Evolutionary conservation across 2,797 vertebrate genomes (phyloP), one percentile per base, ranked within the genome.

Genomic region (Sebastes flavidus): DNA sequence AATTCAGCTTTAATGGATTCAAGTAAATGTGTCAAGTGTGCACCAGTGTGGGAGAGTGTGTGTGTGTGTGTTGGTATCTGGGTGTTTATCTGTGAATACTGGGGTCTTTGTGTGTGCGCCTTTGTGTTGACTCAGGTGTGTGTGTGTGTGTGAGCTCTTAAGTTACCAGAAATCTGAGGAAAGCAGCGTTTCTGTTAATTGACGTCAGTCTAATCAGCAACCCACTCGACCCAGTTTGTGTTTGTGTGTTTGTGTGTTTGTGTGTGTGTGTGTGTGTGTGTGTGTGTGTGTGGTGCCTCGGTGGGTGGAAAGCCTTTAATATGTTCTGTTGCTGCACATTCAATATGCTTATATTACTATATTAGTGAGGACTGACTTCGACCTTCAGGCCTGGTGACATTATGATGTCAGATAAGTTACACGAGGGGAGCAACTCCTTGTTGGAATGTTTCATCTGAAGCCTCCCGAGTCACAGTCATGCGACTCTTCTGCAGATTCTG

Each of bases 1-100:
- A 88, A 89, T 91, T 75, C 76, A 65, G 82, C 73, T 84, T 87
- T 88, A 91, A 91, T 83, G 77, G 82, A 78, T 83, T 86, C 74
- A 65, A 77, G 78, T 87, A 88, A 88, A 90, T 77, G 34, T 79
- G 82, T 86, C 62, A 82, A 78, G 77, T n/a, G 84, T 77, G 78
- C 36, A 36, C 36, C 36, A 36, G 36, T 36, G 36, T 36, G 38
- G 68, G 62, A 36, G 34, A 13, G 4, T 71, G 54, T 65, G 81
- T 58, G 49, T 73, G 73, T 70, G 81, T 58, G 49, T 77, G 3
- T 27, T 2, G 11, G 30, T 77, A 52, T 67, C 8, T 63, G 25
- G 3, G 65, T 65, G 65, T 65, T 13, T 34, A 61, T 80, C 56
- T 8, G 13, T 11, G 42, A 8, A 22, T 58, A 2, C 62, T 20